Base-by-base conservation (phyloP, 2,797 vertebrate genomes). In the Avahi laniger region DNA sequence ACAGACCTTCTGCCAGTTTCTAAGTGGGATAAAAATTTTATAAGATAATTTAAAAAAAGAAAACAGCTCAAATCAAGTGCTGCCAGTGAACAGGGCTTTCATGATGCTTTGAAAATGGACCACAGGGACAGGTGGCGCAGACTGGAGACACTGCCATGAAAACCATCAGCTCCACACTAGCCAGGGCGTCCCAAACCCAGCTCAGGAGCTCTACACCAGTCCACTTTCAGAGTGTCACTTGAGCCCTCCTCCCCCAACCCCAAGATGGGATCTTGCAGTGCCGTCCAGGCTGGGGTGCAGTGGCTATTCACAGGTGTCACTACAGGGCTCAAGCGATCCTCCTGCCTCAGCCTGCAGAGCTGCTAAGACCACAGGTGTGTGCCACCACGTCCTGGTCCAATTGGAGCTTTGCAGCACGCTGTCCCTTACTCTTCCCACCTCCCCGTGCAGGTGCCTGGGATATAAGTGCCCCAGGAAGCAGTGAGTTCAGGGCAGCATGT, bases 91-190 rank as follows among this genome's bases (percentile, higher is more conserved):
- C 0, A 1, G 57, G 1, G 24, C 12, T 82, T 72, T 41, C 4
- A 41, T 22, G 30, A 22, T 10, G 57, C 17, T 38, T 26, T 57
- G 22, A 76, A 78, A 59, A 48, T 46, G 12, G n/a, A 80, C 18
- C 0, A 1, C 7, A 1, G 15, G 35, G 20, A 30, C 38, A 22
- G 20, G 30, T 46, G n/a, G 48, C 15, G 0, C 26, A 61, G 46
- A 43, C 9, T 22, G 9, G 14, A 76, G 57, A 83, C 3, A 0
- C 3, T 4, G 38, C 54, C 30, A 38, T 9, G 11, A 43, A 9
- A 18, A 4, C 43, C 13, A 1, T 15, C 22, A 0, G 5, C 17
- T 30, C 26, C 33, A 52, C 20, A 35, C 59, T 24, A 1, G 8
- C 14, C 22, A 48, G 28, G 22, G 24, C 17, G 17, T 22, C 7